Evolutionary conservation across 2,888 invertebrate species (phyloP).

Genomic region (Sarcophaga variegata): DNA sequence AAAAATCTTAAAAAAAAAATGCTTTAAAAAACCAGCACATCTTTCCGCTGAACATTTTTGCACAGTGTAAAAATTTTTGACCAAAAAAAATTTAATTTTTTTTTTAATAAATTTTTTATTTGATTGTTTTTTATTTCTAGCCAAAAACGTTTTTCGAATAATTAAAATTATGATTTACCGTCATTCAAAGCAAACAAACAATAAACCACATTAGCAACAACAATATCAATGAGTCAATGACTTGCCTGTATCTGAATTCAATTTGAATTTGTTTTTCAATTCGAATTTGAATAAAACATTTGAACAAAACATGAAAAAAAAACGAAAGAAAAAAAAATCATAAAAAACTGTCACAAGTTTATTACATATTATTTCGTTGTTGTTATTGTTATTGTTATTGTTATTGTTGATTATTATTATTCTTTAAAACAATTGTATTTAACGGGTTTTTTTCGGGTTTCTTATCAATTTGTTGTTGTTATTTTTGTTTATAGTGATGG

Average conservation of each 20-base stretch:
- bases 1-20: neutral
- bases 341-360: constrained; percentile 44
- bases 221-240: neutral
- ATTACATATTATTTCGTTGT: constrained; percentile 10
- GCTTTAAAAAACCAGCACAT: neutral
- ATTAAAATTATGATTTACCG: constrained; percentile 56
- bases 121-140: constrained; percentile 33
- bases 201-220: constrained; percentile 39
- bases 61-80: constrained; percentile 36
- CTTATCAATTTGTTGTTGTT: neutral
- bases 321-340: neutral
- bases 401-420: neutral
- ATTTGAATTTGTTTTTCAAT: neutral
- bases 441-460: neutral
- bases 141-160: constrained; percentile 64
- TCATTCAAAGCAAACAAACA: neutral
- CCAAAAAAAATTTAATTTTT: constrained; percentile 5
- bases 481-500: neutral
- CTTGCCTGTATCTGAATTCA: neutral
- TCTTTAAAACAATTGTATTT: neutral
- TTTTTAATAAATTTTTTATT: constrained; percentile 23
- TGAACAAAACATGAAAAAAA: neutral
- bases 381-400: neutral
- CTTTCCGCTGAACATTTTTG: neutral
- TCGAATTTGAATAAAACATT: constrained; percentile 19